Base-by-base conservation (phyloP, 2,113 vertebrate genomes). In the Lutjanus erythropterus region DNA sequence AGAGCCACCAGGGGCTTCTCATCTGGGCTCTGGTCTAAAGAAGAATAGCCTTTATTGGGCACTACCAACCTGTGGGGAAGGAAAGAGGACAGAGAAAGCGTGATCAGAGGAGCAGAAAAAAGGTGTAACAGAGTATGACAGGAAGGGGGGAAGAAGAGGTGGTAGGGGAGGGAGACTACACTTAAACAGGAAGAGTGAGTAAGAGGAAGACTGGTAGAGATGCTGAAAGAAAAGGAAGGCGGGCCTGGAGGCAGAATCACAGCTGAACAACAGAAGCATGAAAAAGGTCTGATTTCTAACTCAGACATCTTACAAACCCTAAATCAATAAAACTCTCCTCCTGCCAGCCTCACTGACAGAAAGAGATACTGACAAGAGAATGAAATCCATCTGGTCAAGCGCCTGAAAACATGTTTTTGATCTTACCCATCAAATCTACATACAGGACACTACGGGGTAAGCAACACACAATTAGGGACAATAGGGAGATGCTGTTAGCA, bases 41-140 rank as follows among this genome's bases (percentile, higher is more conserved):
- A 99, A 0, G 98, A 98, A 88, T 99, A 99, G 80, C 98, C 98
- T 95, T 99, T 99, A 89, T 99, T 99, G 37, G 98, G 98, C 86
- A 99, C 97, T 42, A 99, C 97, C 86, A 99, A 94, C 94, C 98
- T 99, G 92, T 31, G 53, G 5, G 41, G 46, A 39, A 60, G 35
- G 47, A 42, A 75, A 56, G 21, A 66, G 16, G 12, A n/a, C 7
- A 29, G 42, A 71, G 4, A 18, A 23, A 9, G n/a, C n/a, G n/a
- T n/a, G n/a, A n/a, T n/a, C n/a, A 21, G 7, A 80, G 23, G n/a
- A 14, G 31, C 2, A 75, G 19, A 52, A 29, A 72, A 21, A 29
- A 35, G 35, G 7, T 46, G 46, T 18, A 70, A 56, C 29, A 72
- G 29, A 65, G 41, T 31, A 52, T 44, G 49, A 69, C 27, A 78